Evolutionary conservation across 2,113 vertebrate species (phyloP), one percentile per base, ranked within the genome.

Genomic region (Hydrolagus affinis): DNA sequence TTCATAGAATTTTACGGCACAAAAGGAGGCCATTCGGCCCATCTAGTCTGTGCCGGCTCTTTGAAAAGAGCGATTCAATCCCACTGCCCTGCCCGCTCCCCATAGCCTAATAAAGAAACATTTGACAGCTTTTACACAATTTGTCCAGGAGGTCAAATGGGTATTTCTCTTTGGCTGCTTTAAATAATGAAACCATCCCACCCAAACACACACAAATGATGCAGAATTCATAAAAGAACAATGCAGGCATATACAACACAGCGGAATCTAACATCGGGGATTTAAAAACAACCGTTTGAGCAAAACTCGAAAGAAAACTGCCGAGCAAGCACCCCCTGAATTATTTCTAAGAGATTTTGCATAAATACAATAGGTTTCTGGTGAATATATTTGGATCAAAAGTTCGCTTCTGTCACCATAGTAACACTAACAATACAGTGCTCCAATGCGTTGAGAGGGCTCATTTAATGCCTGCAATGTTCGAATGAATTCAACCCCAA

Each of bases 371-470:
- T 44, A 44, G 44, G 44, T 60, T 64, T 28, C 25, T 21, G 62
- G 60, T 78, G 28, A 83, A 83, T 68, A 15, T 28, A 66, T 19
- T 32, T 83, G 62, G 60, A 83, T 83, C 62, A 83, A 83, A 83
- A 83, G 76, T 4, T 15, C 15, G 66, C 7, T 83, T 83, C 59
- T 66, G 62, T 83, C 78, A 30, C 78, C 78, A 83, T 83, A 17
- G 78, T 83, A 83, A 68, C 78, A 83, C 15, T 23, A 28, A 83
- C 62, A 83, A 83, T 83, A 68, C 25, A 66, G 66, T 66, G 62
- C 78, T 66, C 66, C 62, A 83, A 30, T 23, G 2, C 32, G 66
- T 30, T 15, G 25, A 83, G 62, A 83, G 19, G 30, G 56, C 32
- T 75, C 25, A 30, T 11, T 73, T 73, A 56, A 68, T 14, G 62